Conservation (phyloP, 2,113 vertebrate species). For the Aythya baeri region DNA sequence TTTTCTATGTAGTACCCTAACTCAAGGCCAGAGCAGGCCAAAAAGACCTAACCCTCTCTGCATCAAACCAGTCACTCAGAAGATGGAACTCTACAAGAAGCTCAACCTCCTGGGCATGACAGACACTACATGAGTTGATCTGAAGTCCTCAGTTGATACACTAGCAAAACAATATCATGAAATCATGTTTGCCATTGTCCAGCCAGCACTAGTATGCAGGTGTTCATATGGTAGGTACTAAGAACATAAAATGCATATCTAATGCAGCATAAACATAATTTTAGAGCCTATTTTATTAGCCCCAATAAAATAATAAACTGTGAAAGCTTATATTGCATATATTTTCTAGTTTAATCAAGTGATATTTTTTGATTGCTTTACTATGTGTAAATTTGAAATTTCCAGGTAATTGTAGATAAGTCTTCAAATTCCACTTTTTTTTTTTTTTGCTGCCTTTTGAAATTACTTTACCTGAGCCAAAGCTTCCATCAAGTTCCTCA, state of each 20-base stretch:
- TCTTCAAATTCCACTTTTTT: background rate
- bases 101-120: background rate
- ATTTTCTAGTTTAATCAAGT: background rate
- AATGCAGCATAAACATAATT: background rate
- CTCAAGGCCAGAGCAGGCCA: background rate
- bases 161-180: background rate
- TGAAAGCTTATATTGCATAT: background rate
- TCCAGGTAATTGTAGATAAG: background rate
- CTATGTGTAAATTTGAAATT: background rate
- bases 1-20: background rate
- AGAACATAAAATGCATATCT: background rate
- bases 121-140: background rate
- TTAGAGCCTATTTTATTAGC: background rate
- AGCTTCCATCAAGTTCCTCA: constrained; percentile 91
- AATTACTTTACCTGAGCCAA: constrained; percentile 85
- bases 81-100: background rate
- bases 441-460: background rate
- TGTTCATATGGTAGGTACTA: background rate
- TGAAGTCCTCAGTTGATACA: background rate
- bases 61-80: background rate
- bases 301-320: background rate
- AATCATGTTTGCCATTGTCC: background rate
- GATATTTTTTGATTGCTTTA: background rate
- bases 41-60: background rate
- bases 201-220: background rate